Conservation (phyloP, 2,888 invertebrate species). For the Synanthedon tipuliformis region DNA sequence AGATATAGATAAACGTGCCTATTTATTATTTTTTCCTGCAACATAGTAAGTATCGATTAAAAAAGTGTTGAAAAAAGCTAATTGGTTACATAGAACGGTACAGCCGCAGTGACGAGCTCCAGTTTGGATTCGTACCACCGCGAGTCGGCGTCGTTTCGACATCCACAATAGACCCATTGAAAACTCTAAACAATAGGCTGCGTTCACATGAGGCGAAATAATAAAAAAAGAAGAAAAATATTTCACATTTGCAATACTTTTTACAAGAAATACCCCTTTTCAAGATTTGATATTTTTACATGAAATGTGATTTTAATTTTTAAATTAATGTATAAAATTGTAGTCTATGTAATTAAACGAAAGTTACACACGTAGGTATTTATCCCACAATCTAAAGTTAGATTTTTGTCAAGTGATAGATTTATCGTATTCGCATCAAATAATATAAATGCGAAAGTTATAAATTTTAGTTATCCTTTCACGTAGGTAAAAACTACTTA, state of each 20-base stretch:
- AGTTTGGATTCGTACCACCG: conserved; percentile 3
- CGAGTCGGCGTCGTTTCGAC: conserved; percentile 6
- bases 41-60: no score
- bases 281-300: neutral
- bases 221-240: neutral
- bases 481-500: no score
- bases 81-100: conserved; percentile 3
- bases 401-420: no score
- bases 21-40: no score
- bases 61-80: conserved; percentile 4
- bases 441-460: no score
- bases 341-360: neutral
- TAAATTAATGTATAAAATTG: neutral
- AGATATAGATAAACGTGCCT: no score
- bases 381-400: no score
- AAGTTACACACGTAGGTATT: neutral
- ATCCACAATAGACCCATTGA: conserved; percentile 36
- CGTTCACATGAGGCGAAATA: conserved; percentile 9
- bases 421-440: no score
- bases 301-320: neutral
- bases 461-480: no score
- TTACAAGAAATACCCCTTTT: neutral
- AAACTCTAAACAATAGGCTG: conserved; percentile 36
- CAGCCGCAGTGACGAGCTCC: neutral
- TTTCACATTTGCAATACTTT: neutral